Conservation (phyloP, 2,797 vertebrate genomes). For the Moxostoma hubbsi region DNA sequence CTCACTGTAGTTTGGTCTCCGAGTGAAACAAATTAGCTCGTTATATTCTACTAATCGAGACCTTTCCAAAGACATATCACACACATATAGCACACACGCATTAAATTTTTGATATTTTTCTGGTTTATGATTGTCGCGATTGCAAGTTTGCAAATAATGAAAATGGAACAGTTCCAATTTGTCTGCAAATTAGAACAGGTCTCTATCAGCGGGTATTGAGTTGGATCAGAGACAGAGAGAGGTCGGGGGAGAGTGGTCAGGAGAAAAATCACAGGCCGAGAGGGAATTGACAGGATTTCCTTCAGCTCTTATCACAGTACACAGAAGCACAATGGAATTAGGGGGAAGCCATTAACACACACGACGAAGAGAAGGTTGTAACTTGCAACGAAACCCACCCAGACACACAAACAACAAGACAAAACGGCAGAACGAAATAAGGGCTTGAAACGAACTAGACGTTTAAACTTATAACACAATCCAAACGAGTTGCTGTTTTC, state of each 20-base stretch:
- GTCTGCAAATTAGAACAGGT: neutral
- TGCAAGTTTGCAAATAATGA: too few species aligned
- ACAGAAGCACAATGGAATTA: constrained; percentile 59
- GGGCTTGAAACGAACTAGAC: neutral
- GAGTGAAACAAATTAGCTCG: too few species aligned
- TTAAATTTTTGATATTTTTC: too few species aligned
- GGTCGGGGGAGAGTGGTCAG: constrained; percentile 1
- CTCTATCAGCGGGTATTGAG: neutral
- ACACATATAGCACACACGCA: too few species aligned
- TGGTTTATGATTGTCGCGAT: too few species aligned
- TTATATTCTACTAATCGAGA: too few species aligned
- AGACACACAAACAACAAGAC: constrained; percentile 24
- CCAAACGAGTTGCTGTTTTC: constrained; percentile 1
- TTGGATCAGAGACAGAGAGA: neutral
- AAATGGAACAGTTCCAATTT: too few species aligned
- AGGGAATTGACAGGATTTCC: constrained; percentile 66
- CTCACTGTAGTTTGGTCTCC: too few species aligned
- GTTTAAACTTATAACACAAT: neutral
- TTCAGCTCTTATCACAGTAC: constrained; percentile 61
- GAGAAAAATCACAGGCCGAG: constrained; percentile 30
- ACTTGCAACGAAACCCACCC: constrained; percentile 3
- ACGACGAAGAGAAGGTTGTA: neutral
- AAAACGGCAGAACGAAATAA: neutral
- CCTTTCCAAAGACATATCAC: too few species aligned
- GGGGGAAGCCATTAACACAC: constrained; percentile 36